These are phyloP conservation scores for Hirudinaria manillensis DNA, from an alignment of 2,888 invertebrate genomes.

Conservation along the genomic window DNA sequence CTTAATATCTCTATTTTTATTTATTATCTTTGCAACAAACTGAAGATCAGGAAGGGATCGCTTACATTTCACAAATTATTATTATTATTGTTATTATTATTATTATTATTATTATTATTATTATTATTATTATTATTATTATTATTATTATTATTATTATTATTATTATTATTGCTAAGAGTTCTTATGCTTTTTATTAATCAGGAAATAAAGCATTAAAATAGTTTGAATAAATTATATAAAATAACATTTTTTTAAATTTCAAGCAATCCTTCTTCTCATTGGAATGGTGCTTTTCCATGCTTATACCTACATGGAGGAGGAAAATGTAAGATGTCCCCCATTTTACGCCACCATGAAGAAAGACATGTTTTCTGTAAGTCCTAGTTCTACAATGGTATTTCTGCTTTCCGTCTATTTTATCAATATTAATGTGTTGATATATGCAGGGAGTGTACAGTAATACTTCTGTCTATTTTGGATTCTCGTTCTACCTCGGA, in stretches of 20 bases:
- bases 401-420: background rate
- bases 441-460: constrained; percentile 6
- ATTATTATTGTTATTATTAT: too few relatives aligned
- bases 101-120: too few relatives aligned
- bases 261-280: constrained; percentile 18
- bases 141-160: background rate
- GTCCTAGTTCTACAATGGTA: background rate
- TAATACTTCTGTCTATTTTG: background rate
- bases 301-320: constrained; percentile 23
- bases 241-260: background rate
- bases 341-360: constrained; percentile 20
- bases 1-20: background rate
- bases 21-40: background rate
- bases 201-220: background rate
- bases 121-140: background rate
- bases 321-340: constrained; percentile 14
- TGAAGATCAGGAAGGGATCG: background rate
- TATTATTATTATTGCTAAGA: background rate
- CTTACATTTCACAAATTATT: background rate
- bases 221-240: background rate
- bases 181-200: background rate
- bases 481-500: constrained; percentile 27
- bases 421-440: background rate
- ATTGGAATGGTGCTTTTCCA: constrained; percentile 24
- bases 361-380: constrained; percentile 15